Base-by-base conservation (phyloP, 2,797 vertebrate genomes). In the Allobates femoralis region DNA sequence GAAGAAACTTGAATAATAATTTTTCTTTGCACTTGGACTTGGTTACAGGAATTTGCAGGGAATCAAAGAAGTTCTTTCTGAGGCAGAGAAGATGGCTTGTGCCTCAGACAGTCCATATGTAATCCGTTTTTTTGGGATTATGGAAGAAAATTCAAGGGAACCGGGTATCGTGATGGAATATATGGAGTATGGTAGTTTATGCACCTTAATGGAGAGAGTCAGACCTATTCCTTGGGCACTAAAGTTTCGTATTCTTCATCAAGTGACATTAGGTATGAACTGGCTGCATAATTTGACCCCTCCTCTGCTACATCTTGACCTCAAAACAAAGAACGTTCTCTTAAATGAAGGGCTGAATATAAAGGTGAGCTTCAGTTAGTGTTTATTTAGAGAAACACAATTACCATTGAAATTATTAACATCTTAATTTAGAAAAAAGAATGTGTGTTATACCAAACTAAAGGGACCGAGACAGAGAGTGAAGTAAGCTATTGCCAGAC, bases 301-400 rank as follows among this genome's bases (percentile, higher is more conserved):
- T 0, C 93, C 94, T 0, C 91, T 97, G 3, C 93, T 97, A 50
- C 96, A 97, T 88, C 90, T 95, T n/a, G 96, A 97, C 91, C 93
- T 98, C 77, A 97, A 97, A 90, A 94, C 94, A 0, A 93, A 95
- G 85, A 97, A 96, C 69, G 90, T 97, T 84, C 94, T 98, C 6
- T 86, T 97, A 11, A 95, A 97, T 16, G 89, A 90, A 37, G 94
- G 94, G 60, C 94, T 98, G 74, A 95, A 96, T 0, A 86, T 93
- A 85, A 95, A 96, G 96, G 97, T 97, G 79, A 92, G 92, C 1
- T 11, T 21, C 8, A 28, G 26, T 30, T 81, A 3, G 50, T 30
- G 16, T 28, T 3, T 4, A 2, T 71, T 21, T 71, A 41, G 19
- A 10, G 28, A 79, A 1, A 21, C 30, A 30, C 55, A 58, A 1